Evolutionary conservation across 2,113 vertebrate species (phyloP).

Genomic region (Bothrops jararaca): DNA sequence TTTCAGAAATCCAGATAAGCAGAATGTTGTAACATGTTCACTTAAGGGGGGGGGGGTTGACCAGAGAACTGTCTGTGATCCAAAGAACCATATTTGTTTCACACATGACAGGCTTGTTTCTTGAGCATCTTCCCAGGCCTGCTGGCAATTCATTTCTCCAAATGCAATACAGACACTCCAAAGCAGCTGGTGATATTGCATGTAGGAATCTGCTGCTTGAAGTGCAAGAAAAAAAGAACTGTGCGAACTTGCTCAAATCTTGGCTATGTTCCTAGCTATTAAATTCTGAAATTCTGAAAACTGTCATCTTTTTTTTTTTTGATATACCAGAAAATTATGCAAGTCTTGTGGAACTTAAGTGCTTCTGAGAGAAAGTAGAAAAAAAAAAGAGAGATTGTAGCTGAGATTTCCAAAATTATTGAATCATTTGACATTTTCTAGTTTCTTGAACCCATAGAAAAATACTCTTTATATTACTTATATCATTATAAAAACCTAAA

Average conservation of each 20-base stretch:
- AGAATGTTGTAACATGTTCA: neutral
- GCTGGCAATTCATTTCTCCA: neutral
- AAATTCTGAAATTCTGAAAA: neutral
- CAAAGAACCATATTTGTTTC: neutral
- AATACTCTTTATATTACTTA: neutral
- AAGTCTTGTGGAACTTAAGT: neutral
- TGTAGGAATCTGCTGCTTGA: neutral
- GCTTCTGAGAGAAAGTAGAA: neutral
- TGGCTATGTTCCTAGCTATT: neutral
- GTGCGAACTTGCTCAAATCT: neutral
- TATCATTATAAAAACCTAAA: neutral
- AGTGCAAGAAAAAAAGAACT: neutral
- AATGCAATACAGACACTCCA: neutral
- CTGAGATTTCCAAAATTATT: neutral
- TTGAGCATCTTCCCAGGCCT: neutral
- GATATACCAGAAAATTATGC: neutral
- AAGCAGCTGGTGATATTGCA: neutral
- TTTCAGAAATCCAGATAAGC: neutral
- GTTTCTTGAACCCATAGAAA: neutral
- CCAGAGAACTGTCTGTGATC: neutral
- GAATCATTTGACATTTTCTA: neutral
- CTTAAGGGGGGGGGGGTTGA: neutral
- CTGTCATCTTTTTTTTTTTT: neutral
- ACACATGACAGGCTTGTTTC: neutral
- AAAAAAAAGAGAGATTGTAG: neutral